phyloP scores from a whole-genome alignment of 2,888 invertebrate species.

The Catotricha subobsoleta region DNA sequence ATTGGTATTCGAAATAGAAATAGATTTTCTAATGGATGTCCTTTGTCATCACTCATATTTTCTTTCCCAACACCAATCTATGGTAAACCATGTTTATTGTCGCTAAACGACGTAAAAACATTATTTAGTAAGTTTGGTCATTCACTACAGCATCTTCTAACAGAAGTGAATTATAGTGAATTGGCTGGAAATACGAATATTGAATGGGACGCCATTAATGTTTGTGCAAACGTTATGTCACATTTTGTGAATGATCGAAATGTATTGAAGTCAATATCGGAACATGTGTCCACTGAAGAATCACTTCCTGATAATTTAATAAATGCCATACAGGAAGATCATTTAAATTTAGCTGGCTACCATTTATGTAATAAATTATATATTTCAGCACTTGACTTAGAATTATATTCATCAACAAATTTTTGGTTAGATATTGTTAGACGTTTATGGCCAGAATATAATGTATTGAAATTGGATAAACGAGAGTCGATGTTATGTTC shows the following conservation, averaged over 20 bases:
- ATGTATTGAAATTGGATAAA: slow-evolving; percentile 54
- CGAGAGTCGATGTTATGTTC: slow-evolving; percentile 73
- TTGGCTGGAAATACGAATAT: slow-evolving; percentile 70
- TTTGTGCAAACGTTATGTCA: slow-evolving; percentile 65
- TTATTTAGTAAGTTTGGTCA: slow-evolving; percentile 79
- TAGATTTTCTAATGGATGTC: slow-evolving; percentile 40
- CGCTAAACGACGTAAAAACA: slow-evolving; percentile 53
- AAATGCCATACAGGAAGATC: slow-evolving; percentile 40
- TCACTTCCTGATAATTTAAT: slow-evolving; percentile 47
- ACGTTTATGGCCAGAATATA: slow-evolving; percentile 63
- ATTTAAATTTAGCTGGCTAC: slow-evolving; percentile 59
- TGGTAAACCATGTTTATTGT: slow-evolving; percentile 49
- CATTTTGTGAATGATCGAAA: slow-evolving; percentile 57
- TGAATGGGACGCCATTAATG: slow-evolving; percentile 85
- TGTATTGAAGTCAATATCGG: slow-evolving; percentile 42
- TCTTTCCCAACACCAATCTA: slow-evolving; percentile 53
- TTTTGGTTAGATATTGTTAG: slow-evolving; percentile 72
- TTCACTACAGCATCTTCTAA: slow-evolving; percentile 68
- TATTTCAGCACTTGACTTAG: slow-evolving; percentile 62
- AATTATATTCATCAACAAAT: slow-evolving; percentile 52
- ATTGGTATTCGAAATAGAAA: slow-evolving; percentile 60
- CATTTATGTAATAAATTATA: slow-evolving; percentile 69
- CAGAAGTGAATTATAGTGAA: slow-evolving; percentile 64
- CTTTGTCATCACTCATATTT: slow-evolving; percentile 66
- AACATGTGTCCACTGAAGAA: slow-evolving; percentile 57